Evolutionary conservation across 2,797 vertebrate genomes (phyloP).

Genomic region (Novumbra hubbsi): DNA sequence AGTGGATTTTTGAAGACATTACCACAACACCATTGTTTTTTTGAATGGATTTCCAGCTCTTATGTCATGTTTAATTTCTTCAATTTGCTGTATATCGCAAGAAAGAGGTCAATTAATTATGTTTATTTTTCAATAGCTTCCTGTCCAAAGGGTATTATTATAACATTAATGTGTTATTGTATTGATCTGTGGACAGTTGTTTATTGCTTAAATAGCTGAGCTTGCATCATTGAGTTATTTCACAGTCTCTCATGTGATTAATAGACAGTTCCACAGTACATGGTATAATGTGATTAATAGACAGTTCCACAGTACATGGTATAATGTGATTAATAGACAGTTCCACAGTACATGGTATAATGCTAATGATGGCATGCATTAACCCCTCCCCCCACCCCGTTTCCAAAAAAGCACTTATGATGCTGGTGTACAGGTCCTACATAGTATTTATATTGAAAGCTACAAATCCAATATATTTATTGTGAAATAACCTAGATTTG

Average conservation of each 20-base stretch:
- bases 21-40: neutral
- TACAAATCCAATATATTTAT: conserved; percentile 70
- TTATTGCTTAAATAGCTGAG: conserved; percentile 43
- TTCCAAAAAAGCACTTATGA: conserved; percentile 59
- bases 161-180: conserved; percentile 20
- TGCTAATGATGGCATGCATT: conserved; percentile 15
- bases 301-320: conserved; percentile 6
- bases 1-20: neutral
- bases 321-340: neutral
- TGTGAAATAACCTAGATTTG: conserved; percentile 45
- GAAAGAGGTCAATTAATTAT: conserved; percentile 5
- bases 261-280: neutral
- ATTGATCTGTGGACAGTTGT: conserved; percentile 18
- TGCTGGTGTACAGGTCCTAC: conserved; percentile 40
- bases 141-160: conserved; percentile 27
- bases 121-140: conserved; percentile 29
- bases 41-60: neutral
- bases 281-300: conserved; percentile 12
- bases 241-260: conserved; percentile 17
- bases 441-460: conserved; percentile 45
- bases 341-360: conserved; percentile 11
- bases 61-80: conserved; percentile 18
- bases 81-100: conserved; percentile 12
- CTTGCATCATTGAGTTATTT: conserved; percentile 57
- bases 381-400: conserved; percentile 18